Percentiles rank a stretch among this genome's conserved stretches.
phyloP scores from a whole-genome alignment of 1,140 invertebrate species.

The Aphaenogaster floridana region DNA sequence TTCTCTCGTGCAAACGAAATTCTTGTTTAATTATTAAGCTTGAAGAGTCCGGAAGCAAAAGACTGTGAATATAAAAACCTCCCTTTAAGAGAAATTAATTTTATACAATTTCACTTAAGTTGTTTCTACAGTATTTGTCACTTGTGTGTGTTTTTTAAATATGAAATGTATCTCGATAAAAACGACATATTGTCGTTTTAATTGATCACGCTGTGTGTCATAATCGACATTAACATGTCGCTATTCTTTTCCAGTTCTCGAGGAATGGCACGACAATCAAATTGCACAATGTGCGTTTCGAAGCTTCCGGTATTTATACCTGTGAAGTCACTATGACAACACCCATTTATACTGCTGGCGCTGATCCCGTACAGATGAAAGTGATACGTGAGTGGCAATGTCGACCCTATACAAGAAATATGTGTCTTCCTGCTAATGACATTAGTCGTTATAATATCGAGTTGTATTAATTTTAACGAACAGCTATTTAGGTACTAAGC shows the following conservation, averaged over 20 bases:
- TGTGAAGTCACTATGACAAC: constrained; percentile 92
- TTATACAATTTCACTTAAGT: constrained; percentile 25
- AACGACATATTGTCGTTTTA: not conserved
- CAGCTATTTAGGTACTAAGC: not conserved
- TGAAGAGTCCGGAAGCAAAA: not conserved
- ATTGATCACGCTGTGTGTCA: not conserved
- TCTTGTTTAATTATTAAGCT: constrained; percentile 15
- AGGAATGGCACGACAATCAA: constrained; percentile 92
- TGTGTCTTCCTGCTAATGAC: not conserved
- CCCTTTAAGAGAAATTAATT: not conserved
- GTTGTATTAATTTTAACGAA: not conserved
- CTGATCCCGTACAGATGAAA: constrained; percentile 90
- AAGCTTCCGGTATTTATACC: constrained; percentile 91
- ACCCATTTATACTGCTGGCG: constrained; percentile 92
- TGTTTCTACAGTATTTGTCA: constrained; percentile 21
- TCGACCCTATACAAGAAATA: not conserved
- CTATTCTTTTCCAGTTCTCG: constrained; percentile 88
- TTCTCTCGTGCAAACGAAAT: not conserved
- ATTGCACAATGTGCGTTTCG: constrained; percentile 91
- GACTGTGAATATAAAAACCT: not conserved
- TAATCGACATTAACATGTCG: not conserved
- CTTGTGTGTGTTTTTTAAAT: not conserved
- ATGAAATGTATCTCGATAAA: not conserved
- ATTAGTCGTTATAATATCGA: not conserved
- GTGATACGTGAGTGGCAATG: constrained; percentile 89